phyloP scores from a whole-genome alignment of 2,888 invertebrate species.

The Polydrusus cervinus region DNA sequence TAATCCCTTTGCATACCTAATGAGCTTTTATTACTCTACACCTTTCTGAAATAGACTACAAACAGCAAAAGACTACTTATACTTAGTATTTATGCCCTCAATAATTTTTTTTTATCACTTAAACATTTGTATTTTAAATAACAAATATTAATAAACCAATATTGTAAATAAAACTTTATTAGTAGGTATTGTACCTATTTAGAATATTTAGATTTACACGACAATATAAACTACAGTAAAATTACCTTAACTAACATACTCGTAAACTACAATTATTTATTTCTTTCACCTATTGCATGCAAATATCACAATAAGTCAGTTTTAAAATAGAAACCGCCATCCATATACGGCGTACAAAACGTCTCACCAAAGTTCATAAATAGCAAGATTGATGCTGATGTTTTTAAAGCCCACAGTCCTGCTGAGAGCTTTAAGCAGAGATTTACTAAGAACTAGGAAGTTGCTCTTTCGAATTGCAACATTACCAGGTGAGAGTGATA shows the following conservation, averaged over 20 bases:
- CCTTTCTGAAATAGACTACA: no score
- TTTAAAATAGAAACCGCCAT: conserved; percentile 54
- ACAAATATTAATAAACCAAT: no score
- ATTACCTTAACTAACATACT: conserved; percentile 49
- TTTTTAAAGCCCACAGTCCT: conserved; percentile 52
- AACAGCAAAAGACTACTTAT: no score
- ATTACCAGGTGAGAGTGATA: conserved; percentile 13
- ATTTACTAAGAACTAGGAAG: conserved; percentile 52
- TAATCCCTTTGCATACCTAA: no score
- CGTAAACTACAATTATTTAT: conserved; percentile 53
- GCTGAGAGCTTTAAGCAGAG: conserved; percentile 54
- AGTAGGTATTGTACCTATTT: conserved; percentile 6
- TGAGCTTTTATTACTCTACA: no score
- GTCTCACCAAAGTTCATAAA: conserved; percentile 54
- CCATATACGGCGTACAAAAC: conserved; percentile 51
- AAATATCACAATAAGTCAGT: conserved; percentile 55
- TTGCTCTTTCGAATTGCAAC: conserved; percentile 15
- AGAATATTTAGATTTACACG: conserved; percentile 49
- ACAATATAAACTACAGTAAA: conserved; percentile 43
- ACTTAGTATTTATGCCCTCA: no score
- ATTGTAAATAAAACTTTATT: no score
- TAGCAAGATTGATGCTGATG: conserved; percentile 55
- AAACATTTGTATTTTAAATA: no score
- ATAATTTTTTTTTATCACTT: no score
- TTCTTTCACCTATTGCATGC: conserved; percentile 55